phyloP scores from a whole-genome alignment of 2,888 invertebrate genomes.

The Phalera bucephala region DNA sequence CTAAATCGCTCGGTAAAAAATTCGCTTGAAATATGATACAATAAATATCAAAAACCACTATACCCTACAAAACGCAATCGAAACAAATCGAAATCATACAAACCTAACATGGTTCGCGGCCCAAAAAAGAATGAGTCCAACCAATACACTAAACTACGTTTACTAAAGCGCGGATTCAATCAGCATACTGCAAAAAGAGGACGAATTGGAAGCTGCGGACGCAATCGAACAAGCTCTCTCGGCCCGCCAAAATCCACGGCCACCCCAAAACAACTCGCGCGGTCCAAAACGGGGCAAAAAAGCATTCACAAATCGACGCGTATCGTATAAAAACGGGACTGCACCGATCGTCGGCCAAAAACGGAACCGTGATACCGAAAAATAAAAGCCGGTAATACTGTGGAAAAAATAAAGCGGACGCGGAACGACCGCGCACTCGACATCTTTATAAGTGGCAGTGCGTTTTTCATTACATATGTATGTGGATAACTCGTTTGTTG shows the following conservation, averaged over 20 bases:
- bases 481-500: too few species aligned
- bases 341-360: constrained; percentile 77
- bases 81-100: constrained; percentile 47
- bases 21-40: too few species aligned
- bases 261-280: constrained; percentile 79
- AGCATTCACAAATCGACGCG: constrained; percentile 75
- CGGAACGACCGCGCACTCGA: constrained; percentile 45
- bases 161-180: constrained; percentile 80
- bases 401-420: constrained; percentile 73
- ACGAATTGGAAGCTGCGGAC: constrained; percentile 56
- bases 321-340: constrained; percentile 77
- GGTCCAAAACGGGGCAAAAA: constrained; percentile 66
- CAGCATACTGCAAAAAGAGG: constrained; percentile 64
- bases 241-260: constrained; percentile 70
- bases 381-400: constrained; percentile 77
- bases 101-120: constrained; percentile 21
- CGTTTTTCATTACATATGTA: constrained; percentile 25
- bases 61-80: constrained; percentile 20
- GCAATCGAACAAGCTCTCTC: constrained; percentile 74
- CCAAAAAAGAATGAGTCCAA: constrained; percentile 71
- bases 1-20: too few species aligned
- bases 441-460: constrained; percentile 62
- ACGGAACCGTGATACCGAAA: constrained; percentile 81
- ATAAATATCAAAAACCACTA: too few species aligned
- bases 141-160: constrained; percentile 73